phyloP scores from a whole-genome alignment of 2,113 vertebrate species.

The Gymnorhina tibicen region DNA sequence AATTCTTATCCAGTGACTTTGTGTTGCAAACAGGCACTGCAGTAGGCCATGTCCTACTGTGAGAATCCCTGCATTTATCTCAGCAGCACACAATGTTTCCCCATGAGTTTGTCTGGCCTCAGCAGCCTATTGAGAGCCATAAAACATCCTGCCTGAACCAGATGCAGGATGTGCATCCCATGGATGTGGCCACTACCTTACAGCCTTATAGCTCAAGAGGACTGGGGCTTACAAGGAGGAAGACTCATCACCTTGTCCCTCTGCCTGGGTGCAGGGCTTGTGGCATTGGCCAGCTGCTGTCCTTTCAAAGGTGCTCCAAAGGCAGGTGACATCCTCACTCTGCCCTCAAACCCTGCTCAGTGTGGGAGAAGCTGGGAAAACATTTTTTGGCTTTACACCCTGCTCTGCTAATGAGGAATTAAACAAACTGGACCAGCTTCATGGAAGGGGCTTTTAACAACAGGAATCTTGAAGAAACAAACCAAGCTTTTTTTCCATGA shows the following conservation, averaged over 20 bases:
- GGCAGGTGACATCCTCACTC: neutral
- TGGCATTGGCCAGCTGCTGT: fast-evolving
- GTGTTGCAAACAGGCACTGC: neutral
- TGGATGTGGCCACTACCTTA: neutral
- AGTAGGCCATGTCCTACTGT: neutral
- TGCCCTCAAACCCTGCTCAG: neutral
- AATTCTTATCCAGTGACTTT: neutral
- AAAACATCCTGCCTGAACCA: neutral
- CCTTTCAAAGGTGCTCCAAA: neutral
- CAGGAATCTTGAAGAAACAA: neutral
- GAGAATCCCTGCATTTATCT: neutral
- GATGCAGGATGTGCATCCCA: neutral
- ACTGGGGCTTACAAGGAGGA: neutral
- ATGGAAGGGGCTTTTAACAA: neutral
- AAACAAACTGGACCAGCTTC: neutral
- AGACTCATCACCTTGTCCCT: neutral
- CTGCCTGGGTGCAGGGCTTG: neutral
- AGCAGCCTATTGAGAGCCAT: neutral
- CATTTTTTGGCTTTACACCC: neutral
- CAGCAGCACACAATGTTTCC: neutral
- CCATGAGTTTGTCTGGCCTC: neutral
- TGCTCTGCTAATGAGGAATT: neutral
- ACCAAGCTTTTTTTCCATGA: neutral
- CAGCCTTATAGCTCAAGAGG: neutral
- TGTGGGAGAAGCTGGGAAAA: neutral